These are phyloP conservation scores for Steinernema carpocapsae DNA, from an alignment of 2,888 invertebrate species.

Conservation along the genomic window DNA sequence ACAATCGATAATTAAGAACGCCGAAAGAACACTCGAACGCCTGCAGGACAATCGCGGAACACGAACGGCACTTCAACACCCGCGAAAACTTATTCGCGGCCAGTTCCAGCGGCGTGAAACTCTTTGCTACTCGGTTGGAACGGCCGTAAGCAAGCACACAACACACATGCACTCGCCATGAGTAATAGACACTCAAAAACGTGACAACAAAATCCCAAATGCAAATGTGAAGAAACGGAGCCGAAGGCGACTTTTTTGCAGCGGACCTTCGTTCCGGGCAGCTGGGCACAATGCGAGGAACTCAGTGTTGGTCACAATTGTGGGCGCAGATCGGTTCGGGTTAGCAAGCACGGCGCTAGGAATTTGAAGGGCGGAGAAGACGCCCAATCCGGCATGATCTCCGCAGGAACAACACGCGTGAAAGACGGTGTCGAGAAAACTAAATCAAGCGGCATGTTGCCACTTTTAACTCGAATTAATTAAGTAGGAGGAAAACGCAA, in stretches of 20 bases:
- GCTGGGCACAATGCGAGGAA: slow-evolving; percentile 23
- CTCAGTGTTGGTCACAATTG: slow-evolving; percentile 27
- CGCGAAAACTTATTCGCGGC: not conserved
- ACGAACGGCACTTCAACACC: slow-evolving; percentile 9
- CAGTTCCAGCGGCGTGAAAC: slow-evolving; percentile 18
- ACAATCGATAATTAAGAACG: slow-evolving; percentile 33
- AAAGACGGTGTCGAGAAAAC: no score
- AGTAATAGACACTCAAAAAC: slow-evolving; percentile 18
- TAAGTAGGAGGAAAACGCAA: no score
- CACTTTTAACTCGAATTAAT: no score
- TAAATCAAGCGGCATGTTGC: no score
- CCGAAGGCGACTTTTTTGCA: not conserved
- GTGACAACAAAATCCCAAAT: slow-evolving; percentile 28
- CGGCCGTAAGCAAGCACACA: not conserved
- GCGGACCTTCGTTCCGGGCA: not conserved
- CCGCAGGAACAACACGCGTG: no score
- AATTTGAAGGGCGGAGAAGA: not conserved
- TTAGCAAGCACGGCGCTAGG: slow-evolving; percentile 12
- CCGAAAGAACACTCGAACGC: slow-evolving; percentile 18
- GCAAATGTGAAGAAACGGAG: slow-evolving; percentile 22
- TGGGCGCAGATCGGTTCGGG: slow-evolving; percentile 20
- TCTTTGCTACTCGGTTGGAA: slow-evolving; percentile 1
- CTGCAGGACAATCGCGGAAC: slow-evolving; percentile 27
- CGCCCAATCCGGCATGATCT: slow-evolving; percentile 1
- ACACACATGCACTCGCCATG: not conserved